Percentiles rank a stretch among this genome's conserved stretches.
Evolutionary conservation across 2,888 invertebrate genomes (phyloP).

Genomic region (Ypsolopha scabrella): DNA sequence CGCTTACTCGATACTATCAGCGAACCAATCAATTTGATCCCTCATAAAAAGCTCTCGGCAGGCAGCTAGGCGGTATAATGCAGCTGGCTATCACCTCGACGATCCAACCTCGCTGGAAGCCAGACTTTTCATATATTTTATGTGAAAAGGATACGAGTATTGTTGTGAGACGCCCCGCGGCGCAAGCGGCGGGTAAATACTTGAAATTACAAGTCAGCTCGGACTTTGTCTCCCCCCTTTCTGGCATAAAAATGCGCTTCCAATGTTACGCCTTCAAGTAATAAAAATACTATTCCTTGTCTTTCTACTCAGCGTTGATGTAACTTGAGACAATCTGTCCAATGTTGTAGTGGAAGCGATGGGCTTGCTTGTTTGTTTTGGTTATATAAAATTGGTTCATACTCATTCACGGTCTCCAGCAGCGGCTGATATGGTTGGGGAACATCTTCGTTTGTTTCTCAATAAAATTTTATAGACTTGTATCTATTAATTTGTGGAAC

Average conservation of each 20-base stretch:
- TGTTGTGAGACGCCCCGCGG: slow-evolving; percentile 62
- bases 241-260: slow-evolving; percentile 52
- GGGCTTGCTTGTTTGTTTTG: too few species aligned
- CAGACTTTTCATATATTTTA: slow-evolving; percentile 67
- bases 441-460: too few species aligned
- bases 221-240: slow-evolving; percentile 23
- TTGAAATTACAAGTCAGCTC: slow-evolving; percentile 64
- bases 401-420: too few species aligned
- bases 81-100: slow-evolving; percentile 47
- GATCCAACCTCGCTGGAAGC: slow-evolving; percentile 59
- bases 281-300: slow-evolving; percentile 27
- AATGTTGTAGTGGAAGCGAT: too few species aligned
- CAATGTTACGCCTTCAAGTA: slow-evolving; percentile 59
- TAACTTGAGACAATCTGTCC: slow-evolving; percentile 21
- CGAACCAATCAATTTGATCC: slow-evolving; percentile 69
- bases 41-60: slow-evolving; percentile 65
- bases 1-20: slow-evolving; percentile 57
- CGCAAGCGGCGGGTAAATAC: slow-evolving; percentile 57
- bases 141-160: slow-evolving; percentile 69
- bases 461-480: too few species aligned
- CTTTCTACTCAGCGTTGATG: slow-evolving; percentile 18
- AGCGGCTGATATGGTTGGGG: too few species aligned
- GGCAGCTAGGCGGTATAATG: slow-evolving; percentile 55
- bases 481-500: too few species aligned
- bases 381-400: too few species aligned